Conservation (phyloP, 2,888 invertebrate genomes). For the Dione vanillae region DNA sequence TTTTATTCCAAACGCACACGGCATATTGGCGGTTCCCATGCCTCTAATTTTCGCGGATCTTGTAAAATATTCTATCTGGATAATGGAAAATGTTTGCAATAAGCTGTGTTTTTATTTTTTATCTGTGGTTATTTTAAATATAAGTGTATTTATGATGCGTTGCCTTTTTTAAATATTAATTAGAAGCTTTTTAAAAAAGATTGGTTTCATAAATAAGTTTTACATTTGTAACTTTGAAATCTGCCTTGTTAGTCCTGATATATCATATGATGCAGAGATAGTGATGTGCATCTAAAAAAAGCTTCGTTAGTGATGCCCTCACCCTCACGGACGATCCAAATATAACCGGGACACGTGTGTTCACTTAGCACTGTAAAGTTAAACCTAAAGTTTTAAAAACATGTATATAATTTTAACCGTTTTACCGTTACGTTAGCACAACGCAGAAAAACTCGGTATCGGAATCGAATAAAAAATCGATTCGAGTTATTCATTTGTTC, state of each 20-base stretch:
- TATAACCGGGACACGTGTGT: conserved; percentile 78
- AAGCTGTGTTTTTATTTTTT: background rate
- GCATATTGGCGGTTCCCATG: conserved; percentile 81
- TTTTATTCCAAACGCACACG: conserved; percentile 77
- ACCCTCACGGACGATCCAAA: conserved; percentile 67
- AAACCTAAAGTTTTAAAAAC: conserved; percentile 57
- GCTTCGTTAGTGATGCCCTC: conserved; percentile 69
- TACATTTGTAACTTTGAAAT: conserved; percentile 33
- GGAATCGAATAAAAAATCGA: conserved; percentile 56
- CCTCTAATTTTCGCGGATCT: conserved; percentile 78
- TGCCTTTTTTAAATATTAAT: background rate
- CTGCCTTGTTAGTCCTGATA: conserved; percentile 63
- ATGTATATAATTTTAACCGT: conserved; percentile 45
- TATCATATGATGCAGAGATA: conserved; percentile 64
- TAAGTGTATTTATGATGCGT: background rate
- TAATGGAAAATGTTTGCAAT: conserved; percentile 29
- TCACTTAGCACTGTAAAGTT: conserved; percentile 76
- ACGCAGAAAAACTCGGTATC: conserved; percentile 49
- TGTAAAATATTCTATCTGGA: conserved; percentile 54
- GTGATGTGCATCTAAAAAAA: conserved; percentile 76
- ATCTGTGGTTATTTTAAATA: background rate
- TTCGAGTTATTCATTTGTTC: conserved; percentile 75
- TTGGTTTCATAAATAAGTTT: conserved; percentile 12
- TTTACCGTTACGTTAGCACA: conserved; percentile 46
- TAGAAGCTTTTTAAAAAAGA: too few relatives aligned